Evolutionary conservation across 2,113 vertebrate species (phyloP).

Genomic region (Halcyon senegalensis): DNA sequence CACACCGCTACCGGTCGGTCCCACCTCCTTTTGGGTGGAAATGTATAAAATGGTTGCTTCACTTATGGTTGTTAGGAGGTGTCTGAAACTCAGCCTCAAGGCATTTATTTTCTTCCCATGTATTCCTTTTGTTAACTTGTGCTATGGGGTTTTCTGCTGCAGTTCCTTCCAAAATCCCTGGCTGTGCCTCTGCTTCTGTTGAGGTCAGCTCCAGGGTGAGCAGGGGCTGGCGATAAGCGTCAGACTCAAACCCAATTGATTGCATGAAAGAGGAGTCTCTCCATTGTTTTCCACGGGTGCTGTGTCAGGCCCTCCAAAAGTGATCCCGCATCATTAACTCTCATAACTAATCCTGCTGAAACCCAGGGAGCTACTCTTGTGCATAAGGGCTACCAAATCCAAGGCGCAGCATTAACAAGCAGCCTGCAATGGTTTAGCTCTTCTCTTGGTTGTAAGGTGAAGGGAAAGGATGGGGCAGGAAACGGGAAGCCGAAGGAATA

Average conservation of each 20-base stretch:
- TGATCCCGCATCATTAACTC: background rate
- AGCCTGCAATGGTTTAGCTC: background rate
- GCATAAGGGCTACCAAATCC: background rate
- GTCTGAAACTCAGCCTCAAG: background rate
- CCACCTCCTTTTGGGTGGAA: background rate
- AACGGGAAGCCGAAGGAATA: background rate
- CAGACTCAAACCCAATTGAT: background rate
- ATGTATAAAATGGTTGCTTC: background rate
- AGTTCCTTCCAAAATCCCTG: background rate
- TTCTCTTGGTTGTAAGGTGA: background rate
- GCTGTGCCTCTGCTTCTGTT: background rate
- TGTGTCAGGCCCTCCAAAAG: background rate
- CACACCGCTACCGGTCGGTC: rapidly evolving
- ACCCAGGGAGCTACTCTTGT: background rate
- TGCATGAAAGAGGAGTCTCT: background rate
- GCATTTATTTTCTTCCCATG: background rate
- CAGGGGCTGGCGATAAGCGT: rapidly evolving
- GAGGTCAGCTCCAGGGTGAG: background rate
- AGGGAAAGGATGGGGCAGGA: background rate
- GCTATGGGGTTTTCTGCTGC: background rate
- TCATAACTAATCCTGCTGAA: background rate
- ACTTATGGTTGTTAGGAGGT: background rate
- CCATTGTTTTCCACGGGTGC: background rate
- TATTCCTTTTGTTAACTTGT: background rate
- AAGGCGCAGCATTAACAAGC: background rate